Conservation (phyloP, 1,140 invertebrate species). For the Centruroides sculpturatus region DNA sequence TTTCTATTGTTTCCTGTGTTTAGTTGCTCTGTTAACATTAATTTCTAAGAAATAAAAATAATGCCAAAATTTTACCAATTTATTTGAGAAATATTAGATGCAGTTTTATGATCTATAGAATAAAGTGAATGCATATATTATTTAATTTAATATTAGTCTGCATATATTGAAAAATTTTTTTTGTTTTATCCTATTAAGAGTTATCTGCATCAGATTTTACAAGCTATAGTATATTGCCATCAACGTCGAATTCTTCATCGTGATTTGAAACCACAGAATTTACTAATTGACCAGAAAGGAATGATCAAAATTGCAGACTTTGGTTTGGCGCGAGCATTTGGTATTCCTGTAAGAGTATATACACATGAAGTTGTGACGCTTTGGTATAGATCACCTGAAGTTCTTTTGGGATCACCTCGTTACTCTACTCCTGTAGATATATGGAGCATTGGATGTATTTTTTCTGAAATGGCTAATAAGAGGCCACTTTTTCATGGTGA, state of each 20-base stretch:
- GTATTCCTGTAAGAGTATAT: slow-evolving; percentile 87
- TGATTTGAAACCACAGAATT: slow-evolving; percentile 97
- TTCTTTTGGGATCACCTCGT: slow-evolving; percentile 69
- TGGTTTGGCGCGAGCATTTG: slow-evolving; percentile 88
- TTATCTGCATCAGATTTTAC: slow-evolving; percentile 59
- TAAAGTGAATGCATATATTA: too few relatives aligned
- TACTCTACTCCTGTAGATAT: slow-evolving; percentile 93
- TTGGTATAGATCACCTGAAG: slow-evolving; percentile 97
- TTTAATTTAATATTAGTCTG: too few relatives aligned
- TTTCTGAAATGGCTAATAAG: slow-evolving; percentile 85
- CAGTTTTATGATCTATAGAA: too few relatives aligned
- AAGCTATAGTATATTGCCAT: slow-evolving; percentile 92
- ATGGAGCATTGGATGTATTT: slow-evolving; percentile 94
- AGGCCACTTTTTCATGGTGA: slow-evolving; percentile 87
- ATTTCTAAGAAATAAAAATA: too few relatives aligned
- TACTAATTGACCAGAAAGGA: slow-evolving; percentile 81
- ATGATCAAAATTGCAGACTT: slow-evolving; percentile 95
- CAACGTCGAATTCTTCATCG: slow-evolving; percentile 82
- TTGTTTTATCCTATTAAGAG: slow-evolving; percentile 28
- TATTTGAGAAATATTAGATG: too few relatives aligned
- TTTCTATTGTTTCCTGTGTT: too few relatives aligned
- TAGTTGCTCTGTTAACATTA: too few relatives aligned
- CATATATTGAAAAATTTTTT: too few relatives aligned
- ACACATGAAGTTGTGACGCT: slow-evolving; percentile 98
- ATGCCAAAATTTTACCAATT: too few relatives aligned